Conservation (phyloP, 2,888 invertebrate genomes). For the Agriotes lineatus region DNA sequence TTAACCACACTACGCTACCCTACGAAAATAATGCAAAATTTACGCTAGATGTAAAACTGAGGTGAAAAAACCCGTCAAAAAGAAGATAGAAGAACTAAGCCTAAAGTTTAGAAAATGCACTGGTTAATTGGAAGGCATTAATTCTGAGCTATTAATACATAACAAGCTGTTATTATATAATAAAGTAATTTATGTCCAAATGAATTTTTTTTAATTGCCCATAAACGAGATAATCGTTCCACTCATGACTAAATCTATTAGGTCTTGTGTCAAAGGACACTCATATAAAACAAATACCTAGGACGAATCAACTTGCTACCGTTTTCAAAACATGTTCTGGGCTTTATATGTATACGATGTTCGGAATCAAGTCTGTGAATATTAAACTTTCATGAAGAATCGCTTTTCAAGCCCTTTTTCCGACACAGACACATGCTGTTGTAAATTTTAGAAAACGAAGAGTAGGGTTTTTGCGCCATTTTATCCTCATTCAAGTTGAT, state of each 20-base stretch:
- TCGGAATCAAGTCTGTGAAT: too few species aligned
- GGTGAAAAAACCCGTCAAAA: slow-evolving; percentile 4
- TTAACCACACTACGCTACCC: neutral
- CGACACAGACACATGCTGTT: neutral
- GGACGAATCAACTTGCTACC: too few species aligned
- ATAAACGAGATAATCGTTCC: too few species aligned
- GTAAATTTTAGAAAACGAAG: neutral
- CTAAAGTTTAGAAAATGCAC: neutral
- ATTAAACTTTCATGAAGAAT: neutral
- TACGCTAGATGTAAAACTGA: neutral
- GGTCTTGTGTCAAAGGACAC: too few species aligned
- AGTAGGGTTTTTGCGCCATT: neutral
- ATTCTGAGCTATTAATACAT: slow-evolving; percentile 1
- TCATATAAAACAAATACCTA: too few species aligned
- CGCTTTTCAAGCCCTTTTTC: neutral
- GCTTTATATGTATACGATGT: too few species aligned
- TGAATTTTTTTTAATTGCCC: too few species aligned
- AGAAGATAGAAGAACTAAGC: neutral
- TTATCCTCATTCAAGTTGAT: neutral
- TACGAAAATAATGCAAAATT: neutral
- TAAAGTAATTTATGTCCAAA: too few species aligned
- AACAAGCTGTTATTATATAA: neutral
- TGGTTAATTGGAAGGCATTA: neutral
- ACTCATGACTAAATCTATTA: too few species aligned
- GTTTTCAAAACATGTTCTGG: too few species aligned